These are phyloP conservation scores for Cosmopolites sordidus DNA, from an alignment of 2,888 invertebrate genomes.

Conservation along the genomic window DNA sequence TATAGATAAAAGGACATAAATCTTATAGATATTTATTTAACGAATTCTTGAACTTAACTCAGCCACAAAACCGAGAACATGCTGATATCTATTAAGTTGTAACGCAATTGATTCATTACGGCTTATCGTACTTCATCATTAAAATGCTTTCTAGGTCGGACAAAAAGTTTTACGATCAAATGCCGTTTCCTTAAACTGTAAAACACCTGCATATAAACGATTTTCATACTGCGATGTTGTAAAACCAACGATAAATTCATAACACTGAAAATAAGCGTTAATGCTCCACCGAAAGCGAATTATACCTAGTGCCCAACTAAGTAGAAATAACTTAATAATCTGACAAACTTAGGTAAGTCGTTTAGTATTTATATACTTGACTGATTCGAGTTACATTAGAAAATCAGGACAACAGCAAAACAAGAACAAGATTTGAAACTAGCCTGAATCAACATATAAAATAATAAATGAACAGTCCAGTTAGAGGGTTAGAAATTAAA, in stretches of 20 bases:
- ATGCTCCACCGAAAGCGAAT: not conserved
- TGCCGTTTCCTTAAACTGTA: not conserved
- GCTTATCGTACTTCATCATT: not conserved
- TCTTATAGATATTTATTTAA: not conserved
- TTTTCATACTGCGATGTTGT: not conserved
- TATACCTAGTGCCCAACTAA: too few species aligned
- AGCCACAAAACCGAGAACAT: not conserved
- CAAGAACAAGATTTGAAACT: too few species aligned
- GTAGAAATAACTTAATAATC: too few species aligned
- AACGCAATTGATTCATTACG: not conserved
- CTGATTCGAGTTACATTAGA: too few species aligned
- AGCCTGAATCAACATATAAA: too few species aligned
- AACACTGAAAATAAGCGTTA: not conserved
- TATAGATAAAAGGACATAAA: not conserved
- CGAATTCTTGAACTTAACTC: not conserved
- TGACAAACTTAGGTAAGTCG: too few species aligned
- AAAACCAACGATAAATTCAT: not conserved
- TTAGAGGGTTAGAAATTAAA: too few species aligned
- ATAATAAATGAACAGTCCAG: too few species aligned
- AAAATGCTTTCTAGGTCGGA: not conserved
- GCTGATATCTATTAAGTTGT: slow-evolving; percentile 1
- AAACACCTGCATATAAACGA: not conserved
- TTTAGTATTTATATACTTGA: too few species aligned
- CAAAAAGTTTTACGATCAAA: not conserved
- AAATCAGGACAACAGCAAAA: too few species aligned